Conservation (phyloP, 2,888 invertebrate species). For the Drosophila multiciliata region DNA sequence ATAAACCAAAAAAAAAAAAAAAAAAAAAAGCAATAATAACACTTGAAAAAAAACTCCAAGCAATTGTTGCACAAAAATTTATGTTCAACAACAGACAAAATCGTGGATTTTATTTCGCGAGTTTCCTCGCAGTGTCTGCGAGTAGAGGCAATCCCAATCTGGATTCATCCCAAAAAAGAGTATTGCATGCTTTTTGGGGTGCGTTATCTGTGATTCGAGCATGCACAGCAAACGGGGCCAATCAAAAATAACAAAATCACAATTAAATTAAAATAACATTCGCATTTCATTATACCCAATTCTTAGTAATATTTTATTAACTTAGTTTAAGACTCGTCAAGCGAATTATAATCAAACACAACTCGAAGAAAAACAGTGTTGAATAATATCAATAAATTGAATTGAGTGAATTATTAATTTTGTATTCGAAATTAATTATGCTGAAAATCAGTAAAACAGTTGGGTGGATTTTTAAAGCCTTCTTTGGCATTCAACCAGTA, state of each 20-base stretch:
- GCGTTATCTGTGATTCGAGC: not conserved
- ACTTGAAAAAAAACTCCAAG: conserved; percentile 31
- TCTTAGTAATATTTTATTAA: not conserved
- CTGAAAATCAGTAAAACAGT: not conserved
- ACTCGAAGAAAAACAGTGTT: not conserved
- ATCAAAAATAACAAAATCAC: not conserved
- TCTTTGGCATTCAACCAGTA: not conserved
- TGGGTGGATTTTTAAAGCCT: not conserved
- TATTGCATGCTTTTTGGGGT: conserved; percentile 35
- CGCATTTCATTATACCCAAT: not conserved
- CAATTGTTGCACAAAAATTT: conserved; percentile 29
- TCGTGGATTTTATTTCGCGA: conserved; percentile 10
- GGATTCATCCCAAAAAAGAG: not conserved
- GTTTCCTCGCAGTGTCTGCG: not conserved
- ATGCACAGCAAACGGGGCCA: not conserved
- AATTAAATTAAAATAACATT: not conserved
- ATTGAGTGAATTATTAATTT: not conserved
- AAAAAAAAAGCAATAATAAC: conserved; percentile 46
- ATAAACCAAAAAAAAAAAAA: conserved; percentile 41
- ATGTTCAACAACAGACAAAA: conserved; percentile 23
- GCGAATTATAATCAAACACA: not conserved
- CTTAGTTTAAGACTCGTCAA: not conserved
- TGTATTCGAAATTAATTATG: not conserved
- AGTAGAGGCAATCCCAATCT: not conserved
- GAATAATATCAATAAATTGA: not conserved